These are phyloP conservation scores for Heterocephalus glaber DNA, from an alignment of 2,113 vertebrate species.

Conservation along the genomic window DNA sequence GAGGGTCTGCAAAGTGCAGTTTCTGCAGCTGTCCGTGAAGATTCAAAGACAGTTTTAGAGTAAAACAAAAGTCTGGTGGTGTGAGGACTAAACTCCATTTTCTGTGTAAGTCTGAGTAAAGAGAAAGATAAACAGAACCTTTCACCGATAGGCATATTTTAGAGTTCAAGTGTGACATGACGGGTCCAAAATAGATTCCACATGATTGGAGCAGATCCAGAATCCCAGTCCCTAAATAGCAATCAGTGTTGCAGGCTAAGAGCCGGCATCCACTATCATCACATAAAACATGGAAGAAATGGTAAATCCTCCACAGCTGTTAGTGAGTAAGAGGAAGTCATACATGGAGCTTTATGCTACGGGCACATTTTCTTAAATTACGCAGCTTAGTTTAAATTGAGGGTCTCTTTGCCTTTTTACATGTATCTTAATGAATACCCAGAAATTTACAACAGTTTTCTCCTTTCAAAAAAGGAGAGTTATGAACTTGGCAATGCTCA, in stretches of 20 bases:
- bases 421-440: slow-evolving; percentile 64
- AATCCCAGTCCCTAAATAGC: slow-evolving; percentile 77
- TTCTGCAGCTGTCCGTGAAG: not conserved
- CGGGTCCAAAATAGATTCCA: slow-evolving; percentile 83
- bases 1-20: not conserved
- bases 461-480: slow-evolving; percentile 60
- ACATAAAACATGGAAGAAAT: slow-evolving; percentile 77
- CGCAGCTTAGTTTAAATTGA: slow-evolving; percentile 73
- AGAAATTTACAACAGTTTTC: slow-evolving; percentile 71
- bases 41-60: not conserved
- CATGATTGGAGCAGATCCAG: slow-evolving; percentile 82
- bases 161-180: slow-evolving; percentile 82
- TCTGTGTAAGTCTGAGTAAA: slow-evolving; percentile 65
- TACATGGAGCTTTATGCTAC: slow-evolving; percentile 8
- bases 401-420: slow-evolving; percentile 62
- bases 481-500: slow-evolving; percentile 46
- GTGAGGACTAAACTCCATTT: slow-evolving; percentile 68
- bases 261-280: slow-evolving; percentile 71
- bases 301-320: slow-evolving; percentile 79
- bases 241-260: slow-evolving; percentile 78
- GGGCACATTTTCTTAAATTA: slow-evolving; percentile 77
- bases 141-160: slow-evolving; percentile 80
- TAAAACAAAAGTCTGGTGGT: not conserved
- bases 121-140: slow-evolving; percentile 82
- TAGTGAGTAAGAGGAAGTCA: slow-evolving; percentile 55